Base-by-base conservation (phyloP, 2,797 vertebrate species). In the Rallus crepitans region DNA sequence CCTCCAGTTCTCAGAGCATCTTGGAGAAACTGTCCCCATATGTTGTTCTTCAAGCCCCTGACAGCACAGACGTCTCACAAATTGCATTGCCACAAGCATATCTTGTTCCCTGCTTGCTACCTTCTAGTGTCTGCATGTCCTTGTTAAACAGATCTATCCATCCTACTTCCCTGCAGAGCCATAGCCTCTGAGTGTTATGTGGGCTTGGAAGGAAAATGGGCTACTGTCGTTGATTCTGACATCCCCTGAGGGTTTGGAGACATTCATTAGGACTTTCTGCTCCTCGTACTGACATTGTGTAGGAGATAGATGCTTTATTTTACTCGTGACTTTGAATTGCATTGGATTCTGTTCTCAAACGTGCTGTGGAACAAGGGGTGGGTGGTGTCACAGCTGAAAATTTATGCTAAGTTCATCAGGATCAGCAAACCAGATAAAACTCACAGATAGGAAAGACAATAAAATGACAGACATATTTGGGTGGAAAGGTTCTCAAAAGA, bases 231-330 rank as follows among this genome's bases (percentile, higher is more conserved):
- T 16, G 14, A 70, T 94, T 89, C 80, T 94, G 88, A 82, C 42
- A 79, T 87, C 33, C 68, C 33, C 31, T 73, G 50, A 78, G 35
- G 63, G 45, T 82, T 60, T 93, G 52, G 77, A 93, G 52, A 75
- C 11, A 69, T 59, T 82, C 30, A 63, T 93, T 84, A 93, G 80
- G 60, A 94, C 64, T 77, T 89, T 91, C 60, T 94, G 19, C n/a
- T 86, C 45, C 47, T 84, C 16, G 25, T 21, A 40, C 4, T 84
- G 86, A 76, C 0, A 0, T 27, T 82, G 73, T 0, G 25, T 90
- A 66, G 94, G 93, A 84, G 73, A 76, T 12, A 48, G 66, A 73
- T 55, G 28, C n/a, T 84, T 90, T 91, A 91, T 86, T 96, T 94
- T 83, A 64, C 53, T 71, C 35, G 63, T 47, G 73, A 60, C 19